Percentiles rank a stretch among this genome's conserved stretches.
Evolutionary conservation across 1,140 invertebrate genomes (phyloP).

Genomic region (Trissolcus basalis): DNA sequence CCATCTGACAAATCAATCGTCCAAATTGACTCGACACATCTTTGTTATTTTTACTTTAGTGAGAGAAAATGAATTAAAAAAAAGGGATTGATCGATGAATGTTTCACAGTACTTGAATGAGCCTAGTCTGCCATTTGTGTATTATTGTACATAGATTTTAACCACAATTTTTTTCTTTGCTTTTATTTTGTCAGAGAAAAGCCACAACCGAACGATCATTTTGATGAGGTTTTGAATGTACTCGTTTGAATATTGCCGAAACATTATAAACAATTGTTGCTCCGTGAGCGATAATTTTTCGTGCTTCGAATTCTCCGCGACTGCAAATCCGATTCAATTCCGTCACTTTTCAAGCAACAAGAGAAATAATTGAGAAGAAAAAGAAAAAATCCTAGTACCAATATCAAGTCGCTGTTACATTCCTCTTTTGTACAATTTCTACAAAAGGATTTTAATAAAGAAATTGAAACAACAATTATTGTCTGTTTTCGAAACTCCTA

Average conservation of each 20-base stretch:
- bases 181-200: constrained; percentile 23
- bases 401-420: constrained; percentile 68
- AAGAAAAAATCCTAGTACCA: constrained; percentile 27
- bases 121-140: constrained; percentile 58
- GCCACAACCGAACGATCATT: constrained; percentile 11
- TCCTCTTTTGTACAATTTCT: constrained; percentile 72
- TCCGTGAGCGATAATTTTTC: constrained; percentile 31
- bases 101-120: constrained; percentile 55
- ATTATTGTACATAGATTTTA: constrained; percentile 56
- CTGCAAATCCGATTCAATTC: too few relatives aligned
- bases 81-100: constrained; percentile 26
- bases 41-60: constrained; percentile 22
- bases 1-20: not conserved
- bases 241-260: constrained; percentile 28
- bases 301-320: not conserved
- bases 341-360: too few relatives aligned
- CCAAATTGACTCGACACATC: not conserved
- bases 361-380: too few relatives aligned
- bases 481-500: not conserved
- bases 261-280: constrained; percentile 39
- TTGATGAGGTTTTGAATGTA: constrained; percentile 35
- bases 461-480: constrained; percentile 40
- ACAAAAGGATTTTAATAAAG: constrained; percentile 57
- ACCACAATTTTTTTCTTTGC: constrained; percentile 12
- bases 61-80: constrained; percentile 12